These are phyloP conservation scores for Anthophora plumipes DNA, from an alignment of 2,888 invertebrate species.

Conservation along the genomic window DNA sequence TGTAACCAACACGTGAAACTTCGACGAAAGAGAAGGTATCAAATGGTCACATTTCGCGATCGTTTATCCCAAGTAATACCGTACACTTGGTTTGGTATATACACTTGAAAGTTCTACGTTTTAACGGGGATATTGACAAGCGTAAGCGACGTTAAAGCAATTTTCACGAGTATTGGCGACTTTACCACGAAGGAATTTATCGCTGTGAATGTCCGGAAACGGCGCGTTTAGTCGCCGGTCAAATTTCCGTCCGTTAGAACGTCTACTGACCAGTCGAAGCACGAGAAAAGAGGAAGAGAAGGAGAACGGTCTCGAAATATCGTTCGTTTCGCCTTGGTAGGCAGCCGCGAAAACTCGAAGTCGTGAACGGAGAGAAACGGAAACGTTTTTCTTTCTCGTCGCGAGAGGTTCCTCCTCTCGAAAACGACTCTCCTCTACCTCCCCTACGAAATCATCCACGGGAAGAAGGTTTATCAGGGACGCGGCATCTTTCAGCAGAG, in stretches of 20 bases:
- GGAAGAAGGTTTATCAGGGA: constrained; percentile 42
- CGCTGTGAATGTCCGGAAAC: constrained; percentile 22
- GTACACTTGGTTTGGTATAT: neutral
- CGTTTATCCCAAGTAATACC: too few species aligned
- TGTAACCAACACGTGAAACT: too few species aligned
- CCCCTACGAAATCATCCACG: constrained; percentile 38
- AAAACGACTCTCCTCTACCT: too few species aligned
- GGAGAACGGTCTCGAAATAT: constrained; percentile 12
- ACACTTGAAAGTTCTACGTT: constrained; percentile 4
- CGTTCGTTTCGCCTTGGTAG: neutral
- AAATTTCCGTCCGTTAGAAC: constrained; percentile 53
- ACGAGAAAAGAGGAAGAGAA: constrained; percentile 21
- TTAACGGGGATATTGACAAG: constrained; percentile 29
- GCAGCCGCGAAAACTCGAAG: neutral
- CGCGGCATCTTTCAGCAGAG: constrained; percentile 50
- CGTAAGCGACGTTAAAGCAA: constrained; percentile 41
- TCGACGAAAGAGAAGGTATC: too few species aligned
- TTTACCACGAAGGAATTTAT: constrained; percentile 44
- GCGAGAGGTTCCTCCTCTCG: constrained; percentile 34
- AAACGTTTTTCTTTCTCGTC: constrained; percentile 23
- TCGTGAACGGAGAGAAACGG: neutral
- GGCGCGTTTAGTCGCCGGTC: constrained; percentile 51
- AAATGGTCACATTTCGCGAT: too few species aligned
- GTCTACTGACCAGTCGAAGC: constrained; percentile 10
- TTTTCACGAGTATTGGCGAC: constrained; percentile 31